A percentile compares a stretch with the other conserved stretches of the same genome.
Evolutionary conservation across 2,888 invertebrate genomes (phyloP).

Genomic region (Leptopilina syphax): DNA sequence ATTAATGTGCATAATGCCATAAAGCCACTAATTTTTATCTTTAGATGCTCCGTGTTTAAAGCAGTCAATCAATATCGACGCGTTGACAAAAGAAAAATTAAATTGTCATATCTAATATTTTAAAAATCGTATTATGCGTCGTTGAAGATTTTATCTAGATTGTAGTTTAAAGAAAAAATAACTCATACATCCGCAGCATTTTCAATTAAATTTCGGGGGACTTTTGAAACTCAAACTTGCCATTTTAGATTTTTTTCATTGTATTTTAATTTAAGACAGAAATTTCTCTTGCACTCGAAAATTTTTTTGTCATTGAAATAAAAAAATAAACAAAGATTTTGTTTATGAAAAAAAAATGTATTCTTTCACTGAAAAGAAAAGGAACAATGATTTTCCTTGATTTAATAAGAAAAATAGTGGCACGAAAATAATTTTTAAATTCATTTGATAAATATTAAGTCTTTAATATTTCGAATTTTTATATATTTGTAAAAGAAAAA

Average conservation of each 20-base stretch:
- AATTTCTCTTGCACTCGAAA: neutral
- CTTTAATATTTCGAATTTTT: too few relatives aligned
- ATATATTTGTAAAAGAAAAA: too few relatives aligned
- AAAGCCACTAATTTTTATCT: constrained; percentile 24
- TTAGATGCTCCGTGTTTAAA: constrained; percentile 24
- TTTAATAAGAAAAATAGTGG: too few relatives aligned
- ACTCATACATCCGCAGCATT: constrained; percentile 9
- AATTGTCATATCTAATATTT: constrained; percentile 3
- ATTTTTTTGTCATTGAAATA: too few relatives aligned
- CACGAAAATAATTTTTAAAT: too few relatives aligned
- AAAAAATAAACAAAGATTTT: too few relatives aligned
- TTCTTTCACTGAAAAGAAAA: too few relatives aligned
- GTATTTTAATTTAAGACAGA: neutral
- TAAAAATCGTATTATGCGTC: constrained; percentile 13
- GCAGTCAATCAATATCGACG: constrained; percentile 17
- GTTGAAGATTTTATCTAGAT: constrained; percentile 22
- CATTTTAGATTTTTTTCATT: constrained; percentile 9
- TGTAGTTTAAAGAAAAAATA: constrained; percentile 13
- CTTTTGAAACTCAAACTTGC: constrained; percentile 12
- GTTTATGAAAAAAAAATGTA: too few relatives aligned
- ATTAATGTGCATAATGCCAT: constrained; percentile 16
- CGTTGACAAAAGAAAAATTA: neutral
- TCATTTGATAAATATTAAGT: too few relatives aligned
- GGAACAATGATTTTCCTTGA: too few relatives aligned
- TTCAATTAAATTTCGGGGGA: neutral